Base-by-base conservation (phyloP, 2,113 vertebrate genomes). In the Bubalus kerabau region DNA sequence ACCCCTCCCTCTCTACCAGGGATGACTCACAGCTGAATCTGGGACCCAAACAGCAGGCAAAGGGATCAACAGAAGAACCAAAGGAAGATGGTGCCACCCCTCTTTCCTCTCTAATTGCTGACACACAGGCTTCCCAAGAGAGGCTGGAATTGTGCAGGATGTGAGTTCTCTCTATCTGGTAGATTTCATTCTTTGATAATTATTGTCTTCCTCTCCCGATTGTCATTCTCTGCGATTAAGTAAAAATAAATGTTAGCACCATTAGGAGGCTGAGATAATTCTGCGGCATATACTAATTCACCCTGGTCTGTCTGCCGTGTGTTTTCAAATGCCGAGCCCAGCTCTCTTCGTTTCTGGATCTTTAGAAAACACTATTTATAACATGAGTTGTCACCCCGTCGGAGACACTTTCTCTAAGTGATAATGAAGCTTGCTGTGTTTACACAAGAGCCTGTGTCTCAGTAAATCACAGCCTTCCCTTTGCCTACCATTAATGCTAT, bases 281-380 rank as follows among this genome's bases (percentile, higher is more conserved):
- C 91, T 24, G 17, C 4, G 2, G 80, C 6, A 11, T 32, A 46
- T 90, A 64, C 93, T 97, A 80, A 96, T 95, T 98, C 87, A 80
- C 89, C 52, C 50, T 7, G 71, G 52, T 52, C 94, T 86, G 89
- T 0, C 3, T 97, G 94, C n/a, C 50, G 40, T 86, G 84, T 80
- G 30, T 82, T 98, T 95, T 87, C 81, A 95, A 62, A 93, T 87
- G 91, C 67, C 89, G 57, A 95, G 90, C 30, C 62, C 46, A 71
- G 28, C 19, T 96, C 50, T 48, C 89, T 93, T 81, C 36, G 59
- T 96, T 92, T 52, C 46, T 87, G 92, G 85, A 81, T 85, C 84
- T 98, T 95, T 94, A 93, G 91, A 97, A 94, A 94, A 93, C 46
- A 26, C 28, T 95, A 91, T 98, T 98, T 95, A 98, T 90, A 91